A percentile compares a stretch with the other conserved stretches of the same genome.
Evolutionary conservation across 2,888 invertebrate species (phyloP).

Genomic region (Unio delphinus): DNA sequence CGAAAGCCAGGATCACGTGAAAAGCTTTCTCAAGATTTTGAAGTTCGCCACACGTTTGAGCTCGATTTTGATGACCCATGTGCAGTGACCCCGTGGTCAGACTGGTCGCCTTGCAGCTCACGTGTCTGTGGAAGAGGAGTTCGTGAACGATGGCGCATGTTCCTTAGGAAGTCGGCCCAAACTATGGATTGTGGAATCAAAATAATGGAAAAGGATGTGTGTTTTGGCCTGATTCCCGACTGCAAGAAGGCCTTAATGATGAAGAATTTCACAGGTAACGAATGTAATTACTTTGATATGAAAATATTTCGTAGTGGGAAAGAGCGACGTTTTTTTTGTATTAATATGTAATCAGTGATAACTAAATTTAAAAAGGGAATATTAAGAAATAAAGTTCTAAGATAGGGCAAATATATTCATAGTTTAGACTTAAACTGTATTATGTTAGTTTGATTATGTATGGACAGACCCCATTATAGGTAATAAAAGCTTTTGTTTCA

Average conservation of each 20-base stretch:
- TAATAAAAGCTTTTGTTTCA: too few relatives aligned
- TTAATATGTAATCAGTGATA: too few relatives aligned
- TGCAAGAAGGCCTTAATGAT: conserved; percentile 68
- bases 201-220: conserved; percentile 62
- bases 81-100: conserved; percentile 84
- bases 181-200: conserved; percentile 51
- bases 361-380: too few relatives aligned
- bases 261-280: conserved; percentile 67
- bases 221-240: conserved; percentile 58
- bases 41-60: conserved; percentile 47
- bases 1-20: conserved; percentile 37
- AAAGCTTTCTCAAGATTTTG: conserved; percentile 49
- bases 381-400: too few relatives aligned
- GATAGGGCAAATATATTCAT: too few relatives aligned
- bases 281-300: not conserved
- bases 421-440: too few relatives aligned
- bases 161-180: conserved; percentile 48
- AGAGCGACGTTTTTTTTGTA: too few relatives aligned
- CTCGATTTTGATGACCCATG: conserved; percentile 63
- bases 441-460: too few relatives aligned
- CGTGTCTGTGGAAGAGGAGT: conserved; percentile 81
- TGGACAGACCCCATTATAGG: too few relatives aligned
- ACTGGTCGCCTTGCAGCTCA: conserved; percentile 87
- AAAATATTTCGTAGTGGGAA: not conserved
- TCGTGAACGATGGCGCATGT: conserved; percentile 62